A percentile compares a stretch with the other conserved stretches of the same genome.
Evolutionary conservation across 2,797 vertebrate species (phyloP).

Genomic region (Channallabes apus): DNA sequence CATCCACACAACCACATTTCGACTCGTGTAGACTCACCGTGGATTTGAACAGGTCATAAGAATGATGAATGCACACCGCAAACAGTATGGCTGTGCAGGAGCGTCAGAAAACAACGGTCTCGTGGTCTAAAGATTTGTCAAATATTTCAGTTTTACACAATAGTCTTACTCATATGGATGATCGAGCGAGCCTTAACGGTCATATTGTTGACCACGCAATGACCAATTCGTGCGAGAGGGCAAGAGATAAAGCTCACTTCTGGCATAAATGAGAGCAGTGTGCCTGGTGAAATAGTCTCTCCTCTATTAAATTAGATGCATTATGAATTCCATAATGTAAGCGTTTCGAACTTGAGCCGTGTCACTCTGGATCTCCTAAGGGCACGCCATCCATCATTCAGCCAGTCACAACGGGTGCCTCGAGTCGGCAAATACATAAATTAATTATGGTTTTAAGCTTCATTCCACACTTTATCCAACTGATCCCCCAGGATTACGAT

Average conservation of each 20-base stretch:
- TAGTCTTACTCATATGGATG: constrained; percentile 33
- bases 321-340: constrained; percentile 56
- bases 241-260: constrained; percentile 22
- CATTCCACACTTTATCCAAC: constrained; percentile 78
- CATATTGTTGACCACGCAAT: constrained; percentile 28
- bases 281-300: constrained; percentile 65
- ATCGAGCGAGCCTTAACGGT: constrained; percentile 29
- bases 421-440: constrained; percentile 82
- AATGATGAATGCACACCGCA: constrained; percentile 34
- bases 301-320: constrained; percentile 59
- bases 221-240: constrained; percentile 12
- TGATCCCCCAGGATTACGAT: constrained; percentile 79
- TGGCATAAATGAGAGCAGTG: constrained; percentile 47
- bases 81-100: constrained; percentile 46
- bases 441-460: constrained; percentile 84
- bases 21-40: constrained; percentile 30
- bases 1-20: constrained; percentile 30
- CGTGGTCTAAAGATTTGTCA: constrained; percentile 36
- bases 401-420: constrained; percentile 74
- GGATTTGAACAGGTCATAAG: constrained; percentile 42
- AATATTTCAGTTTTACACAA: constrained; percentile 51
- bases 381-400: constrained; percentile 72
- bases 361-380: constrained; percentile 55
- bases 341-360: constrained; percentile 42
- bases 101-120: constrained; percentile 41